These are phyloP conservation scores for Hippocampus barbouri DNA, from an alignment of 2,113 vertebrate species.

Conservation along the genomic window DNA sequence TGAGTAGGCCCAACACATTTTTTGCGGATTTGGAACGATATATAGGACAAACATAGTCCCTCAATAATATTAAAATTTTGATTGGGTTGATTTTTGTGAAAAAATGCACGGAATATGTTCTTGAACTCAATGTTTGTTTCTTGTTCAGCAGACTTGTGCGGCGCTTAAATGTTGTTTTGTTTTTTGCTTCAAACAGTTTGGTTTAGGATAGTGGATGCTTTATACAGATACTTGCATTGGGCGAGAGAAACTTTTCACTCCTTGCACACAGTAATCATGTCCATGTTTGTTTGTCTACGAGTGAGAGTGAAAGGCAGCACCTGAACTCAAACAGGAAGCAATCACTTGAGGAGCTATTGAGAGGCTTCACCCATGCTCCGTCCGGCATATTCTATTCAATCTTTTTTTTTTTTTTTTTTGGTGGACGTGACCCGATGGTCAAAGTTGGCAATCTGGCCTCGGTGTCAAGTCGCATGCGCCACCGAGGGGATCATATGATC, in stretches of 20 bases:
- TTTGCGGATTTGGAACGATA: too few relatives aligned
- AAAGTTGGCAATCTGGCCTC: slow-evolving; percentile 7
- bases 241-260: neutral
- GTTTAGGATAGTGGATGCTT: too few relatives aligned
- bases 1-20: too few relatives aligned
- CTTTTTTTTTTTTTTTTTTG: slow-evolving; percentile 1
- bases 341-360: slow-evolving; percentile 33
- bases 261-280: too few relatives aligned
- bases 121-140: too few relatives aligned
- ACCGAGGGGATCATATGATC: slow-evolving; percentile 66
- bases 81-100: too few relatives aligned
- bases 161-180: too few relatives aligned
- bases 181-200: too few relatives aligned
- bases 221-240: neutral
- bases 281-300: slow-evolving; percentile 24
- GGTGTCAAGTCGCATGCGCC: neutral
- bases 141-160: too few relatives aligned
- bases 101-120: too few relatives aligned
- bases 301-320: slow-evolving; percentile 19
- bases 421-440: neutral
- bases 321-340: slow-evolving; percentile 42
- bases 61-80: too few relatives aligned
- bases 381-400: neutral
- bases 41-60: too few relatives aligned
- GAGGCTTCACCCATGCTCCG: slow-evolving; percentile 23